These are phyloP conservation scores for Caenorhabditis sulstoni DNA, from an alignment of 2,888 invertebrate genomes.

Conservation along the genomic window DNA sequence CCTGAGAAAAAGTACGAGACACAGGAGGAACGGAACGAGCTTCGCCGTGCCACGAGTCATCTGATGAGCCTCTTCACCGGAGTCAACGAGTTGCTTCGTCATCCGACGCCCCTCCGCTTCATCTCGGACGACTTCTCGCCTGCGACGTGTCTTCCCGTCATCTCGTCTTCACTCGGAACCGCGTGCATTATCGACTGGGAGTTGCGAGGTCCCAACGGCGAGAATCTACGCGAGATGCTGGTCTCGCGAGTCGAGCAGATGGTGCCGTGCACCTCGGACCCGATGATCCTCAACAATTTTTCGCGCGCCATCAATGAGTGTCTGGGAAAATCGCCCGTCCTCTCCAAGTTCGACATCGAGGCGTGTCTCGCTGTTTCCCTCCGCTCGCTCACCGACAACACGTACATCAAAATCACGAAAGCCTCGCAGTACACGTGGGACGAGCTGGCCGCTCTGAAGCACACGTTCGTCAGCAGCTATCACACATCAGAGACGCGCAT, in stretches of 20 bases:
- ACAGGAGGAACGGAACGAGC: conserved; percentile 37
- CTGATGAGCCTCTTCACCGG: background rate
- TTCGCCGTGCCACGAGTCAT: conserved; percentile 10
- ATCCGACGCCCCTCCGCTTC: background rate
- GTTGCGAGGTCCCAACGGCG: conserved; percentile 28
- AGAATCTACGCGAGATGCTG: conserved; percentile 19
- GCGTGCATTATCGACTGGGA: conserved; percentile 10
- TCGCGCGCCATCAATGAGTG: conserved; percentile 4
- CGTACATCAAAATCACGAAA: background rate
- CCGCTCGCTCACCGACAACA: conserved; percentile 17
- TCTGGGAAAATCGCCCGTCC: background rate
- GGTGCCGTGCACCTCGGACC: conserved; percentile 13
- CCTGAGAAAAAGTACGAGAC: background rate
- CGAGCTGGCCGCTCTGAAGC: conserved; percentile 18
- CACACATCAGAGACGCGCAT: conserved; percentile 5
- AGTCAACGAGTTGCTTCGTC: background rate
- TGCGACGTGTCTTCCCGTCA: conserved; percentile 4
- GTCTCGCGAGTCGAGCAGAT: conserved; percentile 22
- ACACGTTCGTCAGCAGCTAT: background rate
- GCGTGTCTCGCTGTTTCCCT: background rate
- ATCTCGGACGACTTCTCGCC: conserved; percentile 18
- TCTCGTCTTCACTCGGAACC: conserved; percentile 24
- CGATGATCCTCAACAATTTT: background rate
- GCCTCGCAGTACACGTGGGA: conserved; percentile 38
- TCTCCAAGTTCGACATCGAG: background rate